Percentiles rank a stretch among this genome's conserved stretches.
These are phyloP conservation scores for Diloba caeruleocephala DNA, from an alignment of 2,888 invertebrate genomes.

Conservation along the genomic window DNA sequence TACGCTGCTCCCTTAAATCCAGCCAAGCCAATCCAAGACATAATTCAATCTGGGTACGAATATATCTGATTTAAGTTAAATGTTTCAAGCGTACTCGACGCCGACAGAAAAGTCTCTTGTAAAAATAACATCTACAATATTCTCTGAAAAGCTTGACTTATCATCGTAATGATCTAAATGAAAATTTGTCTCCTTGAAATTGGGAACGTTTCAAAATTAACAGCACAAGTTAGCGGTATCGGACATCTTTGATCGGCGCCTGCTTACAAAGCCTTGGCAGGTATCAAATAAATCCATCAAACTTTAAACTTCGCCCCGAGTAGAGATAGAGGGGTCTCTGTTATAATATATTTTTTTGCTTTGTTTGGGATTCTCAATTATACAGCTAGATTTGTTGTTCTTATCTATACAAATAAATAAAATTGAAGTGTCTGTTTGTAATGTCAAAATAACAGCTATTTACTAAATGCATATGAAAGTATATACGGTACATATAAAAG, in stretches of 20 bases:
- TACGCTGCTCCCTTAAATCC: too few relatives aligned
- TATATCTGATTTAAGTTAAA: too few relatives aligned
- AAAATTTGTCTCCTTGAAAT: constrained; percentile 65
- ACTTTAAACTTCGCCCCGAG: constrained; percentile 32
- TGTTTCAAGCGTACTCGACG: too few relatives aligned
- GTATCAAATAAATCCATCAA: constrained; percentile 59
- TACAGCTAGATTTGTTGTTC: constrained; percentile 21
- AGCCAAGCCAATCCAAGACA: too few relatives aligned
- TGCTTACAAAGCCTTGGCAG: constrained; percentile 57
- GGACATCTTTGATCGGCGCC: constrained; percentile 56
- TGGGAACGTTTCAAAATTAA: constrained; percentile 54
- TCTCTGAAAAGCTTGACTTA: constrained; percentile 37
- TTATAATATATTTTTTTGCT: constrained; percentile 50
- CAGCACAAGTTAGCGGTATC: constrained; percentile 46
- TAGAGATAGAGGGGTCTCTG: constrained; percentile 16
- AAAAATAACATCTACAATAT: constrained; percentile 28
- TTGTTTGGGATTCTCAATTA: constrained; percentile 33
- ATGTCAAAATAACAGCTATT: too few relatives aligned
- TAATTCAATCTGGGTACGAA: too few relatives aligned
- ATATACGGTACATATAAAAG: too few relatives aligned
- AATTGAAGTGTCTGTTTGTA: too few relatives aligned
- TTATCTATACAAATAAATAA: constrained; percentile 1
- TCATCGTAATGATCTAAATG: constrained; percentile 61
- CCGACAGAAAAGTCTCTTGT: not conserved
- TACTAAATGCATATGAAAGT: too few relatives aligned